A percentile compares a stretch with the other conserved stretches of the same genome.
phyloP scores from a whole-genome alignment of 2,797 vertebrate genomes.

The Apodemus agrarius region DNA sequence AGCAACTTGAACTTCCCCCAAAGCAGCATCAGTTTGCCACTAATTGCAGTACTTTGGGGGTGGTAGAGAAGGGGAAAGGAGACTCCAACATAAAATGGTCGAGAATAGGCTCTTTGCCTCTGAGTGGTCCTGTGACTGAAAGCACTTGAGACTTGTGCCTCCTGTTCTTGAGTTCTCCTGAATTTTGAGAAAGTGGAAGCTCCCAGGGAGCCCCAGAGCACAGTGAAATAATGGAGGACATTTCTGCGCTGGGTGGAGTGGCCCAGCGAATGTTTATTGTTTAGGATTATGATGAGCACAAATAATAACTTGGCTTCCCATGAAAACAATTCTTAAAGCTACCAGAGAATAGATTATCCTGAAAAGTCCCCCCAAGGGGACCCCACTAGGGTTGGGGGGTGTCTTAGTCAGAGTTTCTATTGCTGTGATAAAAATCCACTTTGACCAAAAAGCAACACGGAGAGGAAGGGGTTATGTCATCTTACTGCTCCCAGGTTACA shows the following conservation, averaged over 20 bases:
- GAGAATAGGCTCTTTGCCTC: background rate
- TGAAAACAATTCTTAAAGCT: conserved; percentile 68
- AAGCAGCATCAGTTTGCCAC: conserved; percentile 71
- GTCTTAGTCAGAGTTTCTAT: background rate
- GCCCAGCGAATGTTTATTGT: background rate
- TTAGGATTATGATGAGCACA: background rate
- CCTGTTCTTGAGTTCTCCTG: conserved; percentile 63
- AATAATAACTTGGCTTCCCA: conserved; percentile 56
- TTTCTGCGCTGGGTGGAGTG: background rate
- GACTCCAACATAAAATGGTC: conserved; percentile 45
- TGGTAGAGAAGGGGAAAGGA: background rate
- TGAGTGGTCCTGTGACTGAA: conserved; percentile 66
- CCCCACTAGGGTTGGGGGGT: background rate
- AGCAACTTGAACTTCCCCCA: conserved; percentile 69
- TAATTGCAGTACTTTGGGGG: conserved; percentile 53
- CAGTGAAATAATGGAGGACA: conserved; percentile 61
- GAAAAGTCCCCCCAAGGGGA: conserved; percentile 23
- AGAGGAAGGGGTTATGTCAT: background rate
- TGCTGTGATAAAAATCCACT: background rate
- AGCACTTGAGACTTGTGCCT: conserved; percentile 63
- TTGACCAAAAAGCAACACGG: background rate
- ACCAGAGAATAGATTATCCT: conserved; percentile 35
- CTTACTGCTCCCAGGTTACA: background rate
- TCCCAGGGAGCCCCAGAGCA: conserved; percentile 18
- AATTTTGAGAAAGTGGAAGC: conserved; percentile 69